Evolutionary conservation across 2,113 vertebrate species (phyloP).

Genomic region (Hemiscyllium ocellatum): DNA sequence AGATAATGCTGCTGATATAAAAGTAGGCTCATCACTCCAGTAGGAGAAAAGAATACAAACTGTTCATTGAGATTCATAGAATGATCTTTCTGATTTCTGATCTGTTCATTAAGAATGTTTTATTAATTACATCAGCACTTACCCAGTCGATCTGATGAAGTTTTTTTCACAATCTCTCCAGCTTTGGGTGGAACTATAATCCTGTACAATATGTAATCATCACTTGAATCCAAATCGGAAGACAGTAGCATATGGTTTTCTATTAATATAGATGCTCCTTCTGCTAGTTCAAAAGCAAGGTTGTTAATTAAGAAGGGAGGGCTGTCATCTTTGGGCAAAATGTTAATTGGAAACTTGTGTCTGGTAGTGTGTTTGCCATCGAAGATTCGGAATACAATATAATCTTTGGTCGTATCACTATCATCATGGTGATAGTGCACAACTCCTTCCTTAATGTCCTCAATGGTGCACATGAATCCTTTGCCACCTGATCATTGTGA

Average conservation of each 20-base stretch:
- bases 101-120: not conserved
- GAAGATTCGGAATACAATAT: slow-evolving; percentile 59
- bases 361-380: slow-evolving; percentile 59
- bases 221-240: slow-evolving; percentile 59
- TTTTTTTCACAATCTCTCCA: slow-evolving; percentile 52
- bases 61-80: not conserved
- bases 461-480: slow-evolving; percentile 64
- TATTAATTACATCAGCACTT: not conserved
- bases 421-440: slow-evolving; percentile 61
- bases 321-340: slow-evolving; percentile 60
- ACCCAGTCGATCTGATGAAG: slow-evolving; percentile 46
- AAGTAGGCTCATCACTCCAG: not conserved
- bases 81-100: not conserved
- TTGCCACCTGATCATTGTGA: slow-evolving; percentile 58
- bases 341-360: slow-evolving; percentile 56
- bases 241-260: slow-evolving; percentile 50
- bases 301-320: slow-evolving; percentile 58
- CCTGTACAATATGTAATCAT: slow-evolving; percentile 55
- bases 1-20: not conserved
- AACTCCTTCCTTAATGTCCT: slow-evolving; percentile 53
- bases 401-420: slow-evolving; percentile 57
- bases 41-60: not conserved
- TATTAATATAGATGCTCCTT: slow-evolving; percentile 48
- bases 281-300: slow-evolving; percentile 54
- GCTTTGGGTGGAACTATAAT: slow-evolving; percentile 41